Evolutionary conservation across 1,140 invertebrate species (phyloP), one percentile per base, ranked within the genome.

Genomic region (Eufriesea mexicana): DNA sequence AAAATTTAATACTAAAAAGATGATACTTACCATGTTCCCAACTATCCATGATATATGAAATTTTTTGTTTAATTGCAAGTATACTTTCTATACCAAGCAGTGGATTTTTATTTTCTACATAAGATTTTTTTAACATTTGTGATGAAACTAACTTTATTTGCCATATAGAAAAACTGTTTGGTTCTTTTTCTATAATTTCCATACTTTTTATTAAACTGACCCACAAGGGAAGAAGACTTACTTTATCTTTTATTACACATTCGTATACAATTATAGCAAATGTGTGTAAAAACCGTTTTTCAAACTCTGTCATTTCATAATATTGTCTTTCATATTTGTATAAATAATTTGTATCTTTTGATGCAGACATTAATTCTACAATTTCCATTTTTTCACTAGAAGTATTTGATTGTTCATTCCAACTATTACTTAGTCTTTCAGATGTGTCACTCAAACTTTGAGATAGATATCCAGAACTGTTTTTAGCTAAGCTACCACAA

Each of bases 181-280:
- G 95, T 42, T 87, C 68, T 59, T 79, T 89, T 49, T 88, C 76
- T n/a, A 93, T 89, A 6, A 90, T 86, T 7, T 86, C 85, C 89
- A 95, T 92, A 83, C 96, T 97, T 94, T 97, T 96, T 79, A 96
- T 93, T 71, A 97, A 95, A 23, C 95, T 95, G 8, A 97, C 94
- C 95, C 97, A 97, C 77, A 97, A 95, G 8, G 97, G 96, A 82
- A 99, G 92, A 28, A 97, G 95, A 90, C 96, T 96, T 73, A 98
- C 94, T 91, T 98, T 98, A 93, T 99, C 98, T 90, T 97, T 96
- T 2, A 97, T 96, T 0, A 98, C 96, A 83, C 97, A 98, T 91
- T 98, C 97, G 90, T 98, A 98, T 54, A 98, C 96, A 45, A 98
- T 94, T 89, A 96, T 96, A 49, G 96, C 96, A 55, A 98, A 93